phyloP scores from a whole-genome alignment of 2,797 vertebrate genomes.

The Amniataba percoides region DNA sequence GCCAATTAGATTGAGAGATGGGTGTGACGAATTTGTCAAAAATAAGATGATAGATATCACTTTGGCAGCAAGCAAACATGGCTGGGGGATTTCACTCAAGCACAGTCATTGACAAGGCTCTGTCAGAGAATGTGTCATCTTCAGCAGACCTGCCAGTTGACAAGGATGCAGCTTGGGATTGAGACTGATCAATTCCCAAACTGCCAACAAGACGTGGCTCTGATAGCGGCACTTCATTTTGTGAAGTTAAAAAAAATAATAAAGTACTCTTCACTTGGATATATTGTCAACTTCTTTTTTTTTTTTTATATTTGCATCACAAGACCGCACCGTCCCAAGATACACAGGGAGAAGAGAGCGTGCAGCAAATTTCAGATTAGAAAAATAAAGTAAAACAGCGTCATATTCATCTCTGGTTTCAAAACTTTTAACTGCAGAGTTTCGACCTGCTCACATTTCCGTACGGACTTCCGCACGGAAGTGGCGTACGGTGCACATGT shows the following conservation, averaged over 20 bases:
- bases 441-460: slow-evolving; percentile 51
- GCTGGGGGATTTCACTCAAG: slow-evolving; percentile 81
- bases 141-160: slow-evolving; percentile 80
- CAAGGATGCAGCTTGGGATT: slow-evolving; percentile 74
- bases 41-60: slow-evolving; percentile 77
- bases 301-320: slow-evolving; percentile 59
- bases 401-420: slow-evolving; percentile 43
- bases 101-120: slow-evolving; percentile 77
- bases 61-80: slow-evolving; percentile 72
- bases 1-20: slow-evolving; percentile 81
- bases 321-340: slow-evolving; percentile 51
- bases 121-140: slow-evolving; percentile 81
- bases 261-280: slow-evolving; percentile 62
- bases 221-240: slow-evolving; percentile 75
- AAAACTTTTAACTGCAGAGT: slow-evolving; percentile 36
- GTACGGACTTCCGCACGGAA: slow-evolving; percentile 60
- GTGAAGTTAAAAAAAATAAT: slow-evolving; percentile 57
- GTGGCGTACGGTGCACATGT: slow-evolving; percentile 36
- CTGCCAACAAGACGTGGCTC: slow-evolving; percentile 72
- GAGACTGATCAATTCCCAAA: slow-evolving; percentile 84
- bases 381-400: neutral
- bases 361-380: slow-evolving; percentile 30
- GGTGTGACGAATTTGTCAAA: slow-evolving; percentile 80
- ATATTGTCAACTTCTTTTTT: slow-evolving; percentile 65
- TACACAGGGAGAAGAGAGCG: slow-evolving; percentile 24